Percentiles rank a stretch among this genome's conserved stretches.
Evolutionary conservation across 2,113 vertebrate species (phyloP).

Genomic region (Pterocles burchelli): DNA sequence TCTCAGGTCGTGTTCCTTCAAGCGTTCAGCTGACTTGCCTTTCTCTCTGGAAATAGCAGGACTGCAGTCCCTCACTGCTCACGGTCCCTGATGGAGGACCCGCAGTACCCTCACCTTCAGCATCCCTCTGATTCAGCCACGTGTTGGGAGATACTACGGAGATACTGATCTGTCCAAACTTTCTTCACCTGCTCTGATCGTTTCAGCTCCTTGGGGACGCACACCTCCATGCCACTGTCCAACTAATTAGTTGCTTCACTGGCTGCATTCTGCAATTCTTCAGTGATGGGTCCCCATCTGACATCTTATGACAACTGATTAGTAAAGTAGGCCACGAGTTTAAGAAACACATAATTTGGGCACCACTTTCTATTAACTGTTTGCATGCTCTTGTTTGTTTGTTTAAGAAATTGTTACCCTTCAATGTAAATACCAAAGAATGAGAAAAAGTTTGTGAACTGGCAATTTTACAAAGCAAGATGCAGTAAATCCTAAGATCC

Average conservation of each 20-base stretch:
- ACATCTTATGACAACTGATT: constrained; percentile 75
- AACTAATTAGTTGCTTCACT: constrained; percentile 78
- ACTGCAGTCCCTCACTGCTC: background rate
- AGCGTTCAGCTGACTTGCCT: constrained; percentile 35
- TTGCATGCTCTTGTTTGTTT: constrained; percentile 13
- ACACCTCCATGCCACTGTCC: constrained; percentile 75
- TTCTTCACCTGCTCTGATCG: constrained; percentile 72
- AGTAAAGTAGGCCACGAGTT: constrained; percentile 76
- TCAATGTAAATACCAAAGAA: background rate
- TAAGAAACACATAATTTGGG: constrained; percentile 69
- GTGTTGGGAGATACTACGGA: constrained; percentile 17
- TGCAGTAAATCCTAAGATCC: background rate
- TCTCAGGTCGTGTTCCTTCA: constrained; percentile 45
- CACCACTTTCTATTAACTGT: constrained; percentile 66
- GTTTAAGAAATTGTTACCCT: background rate
- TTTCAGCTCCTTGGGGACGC: constrained; percentile 61
- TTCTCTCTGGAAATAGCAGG: background rate
- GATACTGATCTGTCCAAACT: constrained; percentile 46
- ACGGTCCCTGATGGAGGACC: background rate
- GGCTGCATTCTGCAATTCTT: constrained; percentile 70
- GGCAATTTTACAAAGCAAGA: background rate
- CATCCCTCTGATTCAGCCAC: constrained; percentile 27
- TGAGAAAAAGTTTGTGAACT: background rate
- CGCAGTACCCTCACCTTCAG: background rate
- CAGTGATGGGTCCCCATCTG: constrained; percentile 72